Evolutionary conservation across 2,888 invertebrate species (phyloP).

Genomic region (Merodon equestris): DNA sequence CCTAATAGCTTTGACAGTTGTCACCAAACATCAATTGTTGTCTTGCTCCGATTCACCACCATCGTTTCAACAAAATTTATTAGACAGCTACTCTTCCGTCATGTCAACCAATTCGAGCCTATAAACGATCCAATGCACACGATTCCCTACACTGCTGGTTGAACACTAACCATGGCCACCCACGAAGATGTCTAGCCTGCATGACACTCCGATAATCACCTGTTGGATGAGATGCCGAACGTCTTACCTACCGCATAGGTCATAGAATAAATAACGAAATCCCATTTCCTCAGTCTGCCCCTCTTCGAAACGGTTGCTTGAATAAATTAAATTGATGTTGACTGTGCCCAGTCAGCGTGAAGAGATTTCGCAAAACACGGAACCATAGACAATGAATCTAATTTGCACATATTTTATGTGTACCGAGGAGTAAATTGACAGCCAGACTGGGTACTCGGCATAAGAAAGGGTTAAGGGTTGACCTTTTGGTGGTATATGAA

Average conservation of each 20-base stretch:
- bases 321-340: neutral
- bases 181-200: too few species aligned
- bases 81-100: too few species aligned
- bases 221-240: neutral
- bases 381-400: conserved; percentile 28
- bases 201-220: too few species aligned
- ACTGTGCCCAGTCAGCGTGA: conserved; percentile 10
- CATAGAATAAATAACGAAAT: too few species aligned
- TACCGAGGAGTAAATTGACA: conserved; percentile 25
- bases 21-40: too few species aligned
- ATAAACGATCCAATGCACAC: too few species aligned
- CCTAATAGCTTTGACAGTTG: too few species aligned
- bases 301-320: neutral
- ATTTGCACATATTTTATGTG: conserved; percentile 28
- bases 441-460: conserved; percentile 1
- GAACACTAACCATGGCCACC: too few species aligned
- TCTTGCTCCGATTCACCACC: too few species aligned
- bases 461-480: conserved; percentile 4
- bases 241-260: conserved; percentile 28
- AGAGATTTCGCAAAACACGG: conserved; percentile 1
- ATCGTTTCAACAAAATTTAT: too few species aligned
- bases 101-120: too few species aligned
- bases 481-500: neutral
- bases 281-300: neutral
- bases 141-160: too few species aligned